A percentile compares a stretch with the other conserved stretches of the same genome.
Conservation (phyloP, 2,113 vertebrate species). For the Psilopsiagon aurifrons region DNA sequence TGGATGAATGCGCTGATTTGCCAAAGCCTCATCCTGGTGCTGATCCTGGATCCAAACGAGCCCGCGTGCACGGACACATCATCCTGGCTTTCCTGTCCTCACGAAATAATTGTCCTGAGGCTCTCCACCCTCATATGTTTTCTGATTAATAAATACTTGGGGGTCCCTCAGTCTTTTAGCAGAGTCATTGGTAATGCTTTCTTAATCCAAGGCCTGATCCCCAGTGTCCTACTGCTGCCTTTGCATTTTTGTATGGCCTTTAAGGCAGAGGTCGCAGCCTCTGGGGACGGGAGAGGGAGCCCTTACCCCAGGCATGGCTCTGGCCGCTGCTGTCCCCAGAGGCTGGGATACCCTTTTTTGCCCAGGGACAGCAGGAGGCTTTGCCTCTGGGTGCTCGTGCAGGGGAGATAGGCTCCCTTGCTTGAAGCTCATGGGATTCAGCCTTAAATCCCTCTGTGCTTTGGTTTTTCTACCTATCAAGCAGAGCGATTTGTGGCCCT, state of each 20-base stretch:
- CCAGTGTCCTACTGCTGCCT: accelerated
- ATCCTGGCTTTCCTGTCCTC: not conserved
- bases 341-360: not conserved
- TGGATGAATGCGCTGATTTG: not conserved
- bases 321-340: not conserved
- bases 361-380: accelerated
- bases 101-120: not conserved
- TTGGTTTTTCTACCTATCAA: not conserved
- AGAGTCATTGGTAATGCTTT: not conserved
- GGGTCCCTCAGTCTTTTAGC: not conserved
- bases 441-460: not conserved
- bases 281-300: conserved; percentile 36
- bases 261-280: not conserved
- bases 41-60: not conserved
- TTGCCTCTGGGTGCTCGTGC: accelerated
- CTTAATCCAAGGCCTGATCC: not conserved
- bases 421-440: not conserved
- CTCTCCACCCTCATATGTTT: accelerated
- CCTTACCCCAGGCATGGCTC: not conserved
- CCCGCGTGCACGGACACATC: accelerated
- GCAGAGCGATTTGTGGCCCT: not conserved
- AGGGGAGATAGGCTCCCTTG: accelerated
- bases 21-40: not conserved
- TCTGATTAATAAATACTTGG: not conserved
- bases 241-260: accelerated